These are phyloP conservation scores for Cinclus cinclus DNA, from an alignment of 2,113 vertebrate genomes.

Conservation along the genomic window DNA sequence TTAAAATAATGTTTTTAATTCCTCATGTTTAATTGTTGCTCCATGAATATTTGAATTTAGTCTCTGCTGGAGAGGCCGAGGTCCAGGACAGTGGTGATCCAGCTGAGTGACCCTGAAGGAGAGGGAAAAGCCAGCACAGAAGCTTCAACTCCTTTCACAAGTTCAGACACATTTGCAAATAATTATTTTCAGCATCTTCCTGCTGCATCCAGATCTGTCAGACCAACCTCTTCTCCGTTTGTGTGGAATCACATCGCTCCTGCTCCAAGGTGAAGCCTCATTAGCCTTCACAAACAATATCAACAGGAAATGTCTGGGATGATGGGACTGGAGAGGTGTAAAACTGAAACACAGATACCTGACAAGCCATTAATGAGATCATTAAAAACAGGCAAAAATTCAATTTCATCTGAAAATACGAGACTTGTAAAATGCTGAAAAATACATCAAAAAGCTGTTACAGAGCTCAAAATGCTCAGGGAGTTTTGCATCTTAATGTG, in stretches of 20 bases:
- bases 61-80: not conserved
- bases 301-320: not conserved
- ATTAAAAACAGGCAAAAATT: slow-evolving; percentile 1
- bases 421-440: not conserved
- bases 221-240: not conserved
- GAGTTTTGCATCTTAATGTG: not conserved
- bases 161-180: not conserved
- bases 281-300: not conserved
- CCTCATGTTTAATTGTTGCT: not conserved
- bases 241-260: not conserved
- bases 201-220: not conserved
- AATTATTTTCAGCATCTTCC: not conserved
- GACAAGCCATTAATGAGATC: not conserved
- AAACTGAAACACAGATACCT: not conserved
- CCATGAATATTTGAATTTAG: not conserved
- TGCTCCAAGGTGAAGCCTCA: not conserved
- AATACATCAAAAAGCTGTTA: not conserved
- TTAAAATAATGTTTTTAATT: not conserved
- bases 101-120: not conserved
- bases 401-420: not conserved
- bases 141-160: not conserved
- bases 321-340: not conserved
- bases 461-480: not conserved
- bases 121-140: not conserved
- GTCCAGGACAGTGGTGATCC: not conserved